Percentiles rank a stretch among this genome's conserved stretches.
Conservation (phyloP, 1,140 invertebrate species). For the Bombus cullumanus region DNA sequence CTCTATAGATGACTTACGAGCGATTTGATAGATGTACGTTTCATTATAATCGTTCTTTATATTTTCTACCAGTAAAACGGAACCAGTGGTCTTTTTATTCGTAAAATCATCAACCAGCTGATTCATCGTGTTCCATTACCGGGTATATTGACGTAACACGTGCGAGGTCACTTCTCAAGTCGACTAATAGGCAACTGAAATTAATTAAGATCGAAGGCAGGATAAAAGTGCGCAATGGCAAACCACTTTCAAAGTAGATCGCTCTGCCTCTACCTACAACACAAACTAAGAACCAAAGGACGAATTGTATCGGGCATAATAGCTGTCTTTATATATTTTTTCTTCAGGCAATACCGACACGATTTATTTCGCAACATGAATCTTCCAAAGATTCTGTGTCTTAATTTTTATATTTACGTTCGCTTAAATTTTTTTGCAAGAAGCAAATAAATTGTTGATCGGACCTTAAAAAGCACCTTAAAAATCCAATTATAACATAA, state of each 20-base stretch:
- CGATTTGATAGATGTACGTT: not conserved
- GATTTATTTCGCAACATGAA: not conserved
- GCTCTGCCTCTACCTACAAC: not conserved
- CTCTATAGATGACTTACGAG: not conserved
- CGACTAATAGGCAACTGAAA: conserved; percentile 62
- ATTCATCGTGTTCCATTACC: conserved; percentile 46
- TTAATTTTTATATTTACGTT: not conserved
- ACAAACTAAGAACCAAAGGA: not conserved
- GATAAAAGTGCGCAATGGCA: conserved; percentile 46
- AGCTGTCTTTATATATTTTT: not conserved
- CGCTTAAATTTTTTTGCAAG: not conserved
- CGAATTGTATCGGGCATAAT: not conserved
- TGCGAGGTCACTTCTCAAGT: conserved; percentile 41
- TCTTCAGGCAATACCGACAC: not conserved
- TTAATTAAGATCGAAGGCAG: conserved; percentile 59
- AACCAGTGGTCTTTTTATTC: conserved; percentile 29
- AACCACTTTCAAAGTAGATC: conserved; percentile 20
- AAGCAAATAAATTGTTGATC: no score
- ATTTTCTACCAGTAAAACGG: not conserved
- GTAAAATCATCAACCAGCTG: conserved; percentile 28
- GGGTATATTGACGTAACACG: conserved; percentile 32
- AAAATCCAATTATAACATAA: not conserved
- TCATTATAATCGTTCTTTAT: not conserved
- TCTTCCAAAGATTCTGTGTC: not conserved
- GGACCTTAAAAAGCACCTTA: no score